Evolutionary conservation across 2,113 vertebrate species (phyloP).

Genomic region (Pteronura brasiliensis): DNA sequence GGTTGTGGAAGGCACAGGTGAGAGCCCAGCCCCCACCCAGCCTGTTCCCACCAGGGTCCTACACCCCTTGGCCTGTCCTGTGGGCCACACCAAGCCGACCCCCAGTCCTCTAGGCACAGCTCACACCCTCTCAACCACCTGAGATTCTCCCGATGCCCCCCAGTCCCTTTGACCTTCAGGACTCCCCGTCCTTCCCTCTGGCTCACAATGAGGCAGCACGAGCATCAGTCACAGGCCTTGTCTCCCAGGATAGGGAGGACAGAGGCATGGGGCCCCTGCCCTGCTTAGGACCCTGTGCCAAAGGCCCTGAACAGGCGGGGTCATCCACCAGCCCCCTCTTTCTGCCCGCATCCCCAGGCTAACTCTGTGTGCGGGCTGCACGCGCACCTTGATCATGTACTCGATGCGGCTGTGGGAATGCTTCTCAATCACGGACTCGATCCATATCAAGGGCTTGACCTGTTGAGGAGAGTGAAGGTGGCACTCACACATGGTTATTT

Average conservation of each 20-base stretch:
- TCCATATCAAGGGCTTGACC: conserved; percentile 99
- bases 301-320: neutral
- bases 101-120: neutral
- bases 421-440: conserved; percentile 98
- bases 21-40: neutral
- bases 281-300: neutral
- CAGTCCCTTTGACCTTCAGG: neutral
- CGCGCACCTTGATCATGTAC: conserved; percentile 97
- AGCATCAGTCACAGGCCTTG: neutral
- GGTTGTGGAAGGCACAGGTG: neutral
- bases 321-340: fast-evolving
- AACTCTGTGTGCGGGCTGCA: fast-evolving
- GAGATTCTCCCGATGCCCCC: neutral
- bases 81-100: neutral
- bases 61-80: neutral
- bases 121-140: fast-evolving
- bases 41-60: neutral
- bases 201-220: neutral
- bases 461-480: conserved; percentile 12
- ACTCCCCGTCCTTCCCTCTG: neutral
- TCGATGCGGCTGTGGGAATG: conserved; percentile 99
- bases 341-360: fast-evolving
- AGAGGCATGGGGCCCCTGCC: neutral
- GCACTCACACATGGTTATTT: conserved; percentile 79
- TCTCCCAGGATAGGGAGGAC: too few species aligned